phyloP scores from a whole-genome alignment of 2,888 invertebrate species.

The Enchytraeus crypticus region DNA sequence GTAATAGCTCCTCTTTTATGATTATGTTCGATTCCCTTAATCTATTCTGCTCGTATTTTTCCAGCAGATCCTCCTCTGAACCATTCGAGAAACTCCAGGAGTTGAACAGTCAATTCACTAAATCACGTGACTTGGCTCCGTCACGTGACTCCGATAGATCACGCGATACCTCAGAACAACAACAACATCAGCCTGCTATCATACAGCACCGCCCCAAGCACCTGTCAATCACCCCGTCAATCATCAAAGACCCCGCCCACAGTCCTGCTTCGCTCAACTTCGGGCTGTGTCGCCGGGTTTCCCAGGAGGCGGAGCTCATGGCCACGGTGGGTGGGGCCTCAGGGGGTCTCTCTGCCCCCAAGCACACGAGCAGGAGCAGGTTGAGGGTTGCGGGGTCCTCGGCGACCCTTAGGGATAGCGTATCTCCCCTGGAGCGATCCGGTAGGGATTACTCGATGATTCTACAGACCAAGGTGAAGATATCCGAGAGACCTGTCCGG shows the following conservation, averaged over 20 bases:
- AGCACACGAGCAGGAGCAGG: not conserved
- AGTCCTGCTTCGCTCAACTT: too few relatives aligned
- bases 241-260: too few relatives aligned
- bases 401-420: not conserved
- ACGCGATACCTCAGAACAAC: too few relatives aligned
- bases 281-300: too few relatives aligned
- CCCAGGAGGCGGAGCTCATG: not conserved
- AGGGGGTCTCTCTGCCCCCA: not conserved
- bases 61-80: constrained; percentile 1
- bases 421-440: not conserved
- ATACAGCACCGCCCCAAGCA: too few relatives aligned
- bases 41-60: too few relatives aligned
- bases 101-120: too few relatives aligned
- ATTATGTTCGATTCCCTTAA: too few relatives aligned
- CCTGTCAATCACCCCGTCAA: too few relatives aligned
- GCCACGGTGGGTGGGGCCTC: not conserved
- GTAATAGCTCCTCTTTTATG: too few relatives aligned
- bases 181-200: too few relatives aligned
- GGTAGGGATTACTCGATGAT: constrained; percentile 37
- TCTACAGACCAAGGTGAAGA: constrained; percentile 51
- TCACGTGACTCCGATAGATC: not conserved
- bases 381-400: not conserved
- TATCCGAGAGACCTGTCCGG: constrained; percentile 51
- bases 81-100: not conserved
- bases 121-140: not conserved